Base-by-base conservation (phyloP, 2,797 vertebrate species). In the Aeoliscus strigatus region DNA sequence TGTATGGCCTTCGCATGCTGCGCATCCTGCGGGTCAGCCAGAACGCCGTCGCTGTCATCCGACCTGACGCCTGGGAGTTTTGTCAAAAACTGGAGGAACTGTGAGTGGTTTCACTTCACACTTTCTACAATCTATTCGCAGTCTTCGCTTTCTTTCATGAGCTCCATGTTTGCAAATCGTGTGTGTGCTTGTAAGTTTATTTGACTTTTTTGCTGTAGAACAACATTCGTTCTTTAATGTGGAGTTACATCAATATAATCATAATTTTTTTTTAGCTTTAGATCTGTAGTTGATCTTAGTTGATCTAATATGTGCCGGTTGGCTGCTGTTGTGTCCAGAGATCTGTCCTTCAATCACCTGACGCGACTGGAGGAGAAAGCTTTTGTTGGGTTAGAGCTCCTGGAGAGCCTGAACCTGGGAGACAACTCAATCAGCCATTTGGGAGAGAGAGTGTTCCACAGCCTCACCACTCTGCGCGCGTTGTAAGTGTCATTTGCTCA, bases 1-100 rank as follows among this genome's bases (percentile, higher is more conserved):
- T 98, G 1, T 98, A 98, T 21, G 96, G 96, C 31, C 84, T 98
- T 47, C 84, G 90, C 70, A 92, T 91, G 49, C 80, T 98, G 43
- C 92, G 93, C 1, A 81, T 91, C 14, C 89, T 98, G 45, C 89
- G 90, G 9, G 67, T 97, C 62, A 91, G 84, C 84, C 94, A 96
- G 66, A 98, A 98, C 65, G 85, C 90, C 44, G 87, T 98, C 40
- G 84, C 85, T 72, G 85, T 88, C 71, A 92, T 98, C 79, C 91
- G 91, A 58, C 89, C 92, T 48, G 95, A 97, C 53, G 92, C 96
- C 0, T 98, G 96, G 96, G 96, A 98, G 75, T 98, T 98, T 82
- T 98, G 94, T 88, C 93, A 94, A 60, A 94, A 90, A 41, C 88
- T 98, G 14, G 89, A 94, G 29, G 93, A 96, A 70, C 86, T 98